Conservation (phyloP, 2,113 vertebrate genomes). For the Cichladusa arquata region DNA sequence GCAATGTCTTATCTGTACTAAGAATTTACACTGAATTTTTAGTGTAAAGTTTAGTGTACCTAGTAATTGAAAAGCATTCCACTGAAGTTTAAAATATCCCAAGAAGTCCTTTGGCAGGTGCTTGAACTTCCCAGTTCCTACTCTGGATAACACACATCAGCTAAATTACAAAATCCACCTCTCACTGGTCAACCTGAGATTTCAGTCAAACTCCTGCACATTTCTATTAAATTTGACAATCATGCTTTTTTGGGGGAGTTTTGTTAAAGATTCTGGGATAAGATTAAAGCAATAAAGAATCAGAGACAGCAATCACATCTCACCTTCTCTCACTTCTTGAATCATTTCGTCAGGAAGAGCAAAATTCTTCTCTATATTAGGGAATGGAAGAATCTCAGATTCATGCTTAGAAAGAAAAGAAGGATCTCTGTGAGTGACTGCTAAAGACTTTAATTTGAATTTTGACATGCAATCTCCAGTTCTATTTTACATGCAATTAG, state of each 20-base stretch:
- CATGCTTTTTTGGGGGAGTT: fast-evolving
- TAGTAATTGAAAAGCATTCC: not conserved
- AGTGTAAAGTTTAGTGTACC: not conserved
- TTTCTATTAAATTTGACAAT: not conserved
- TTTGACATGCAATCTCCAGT: not conserved
- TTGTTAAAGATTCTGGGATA: not conserved
- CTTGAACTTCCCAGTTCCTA: not conserved
- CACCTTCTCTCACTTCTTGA: slow-evolving; percentile 97
- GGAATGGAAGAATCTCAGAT: slow-evolving; percentile 95
- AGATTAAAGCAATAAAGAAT: not conserved
- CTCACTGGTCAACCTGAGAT: not conserved
- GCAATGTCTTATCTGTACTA: not conserved
- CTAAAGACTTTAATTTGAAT: not conserved
- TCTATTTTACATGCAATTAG: not conserved
- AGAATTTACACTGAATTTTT: not conserved
- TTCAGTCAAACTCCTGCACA: not conserved
- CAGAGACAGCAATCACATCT: not conserved
- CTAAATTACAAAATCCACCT: not conserved
- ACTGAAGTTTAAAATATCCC: not conserved
- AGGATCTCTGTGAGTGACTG: not conserved
- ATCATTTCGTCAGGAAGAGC: slow-evolving; percentile 94
- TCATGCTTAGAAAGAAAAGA: slow-evolving; percentile 82
- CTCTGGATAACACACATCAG: not conserved
- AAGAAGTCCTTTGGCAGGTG: not conserved
- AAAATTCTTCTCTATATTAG: slow-evolving; percentile 94